These are phyloP conservation scores for Parnassius glacialis DNA, from an alignment of 2,888 invertebrate genomes.

Conservation along the genomic window DNA sequence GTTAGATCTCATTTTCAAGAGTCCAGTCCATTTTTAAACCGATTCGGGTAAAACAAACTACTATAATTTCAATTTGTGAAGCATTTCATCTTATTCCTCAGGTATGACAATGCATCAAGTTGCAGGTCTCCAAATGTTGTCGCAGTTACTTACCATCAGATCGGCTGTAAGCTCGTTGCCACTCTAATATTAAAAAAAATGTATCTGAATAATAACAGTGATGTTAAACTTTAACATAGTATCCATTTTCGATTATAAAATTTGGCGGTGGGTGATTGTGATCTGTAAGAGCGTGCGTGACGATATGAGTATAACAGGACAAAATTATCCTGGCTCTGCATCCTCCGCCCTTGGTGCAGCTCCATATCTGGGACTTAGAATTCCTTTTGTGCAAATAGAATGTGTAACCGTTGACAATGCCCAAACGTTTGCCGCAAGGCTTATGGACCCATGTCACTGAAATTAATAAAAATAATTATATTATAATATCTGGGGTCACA, in stretches of 20 bases:
- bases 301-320: constrained; percentile 24
- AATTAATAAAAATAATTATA: constrained; percentile 12
- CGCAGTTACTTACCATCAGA: too few relatives aligned
- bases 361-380: constrained; percentile 36
- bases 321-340: constrained; percentile 42
- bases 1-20: too few relatives aligned
- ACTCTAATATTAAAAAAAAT: too few relatives aligned
- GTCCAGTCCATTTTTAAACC: too few relatives aligned
- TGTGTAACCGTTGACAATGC: constrained; percentile 37
- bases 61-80: too few relatives aligned
- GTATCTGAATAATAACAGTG: too few relatives aligned
- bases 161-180: too few relatives aligned
- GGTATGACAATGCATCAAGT: too few relatives aligned
- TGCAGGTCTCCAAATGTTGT: too few relatives aligned
- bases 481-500: too few relatives aligned
- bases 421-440: constrained; percentile 33
- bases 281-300: constrained; percentile 28
- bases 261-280: constrained; percentile 38
- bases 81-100: too few relatives aligned
- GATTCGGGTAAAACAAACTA: too few relatives aligned
- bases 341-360: constrained; percentile 42
- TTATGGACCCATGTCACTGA: constrained; percentile 34
- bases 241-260: constrained; percentile 34
- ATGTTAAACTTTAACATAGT: constrained; percentile 33
- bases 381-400: constrained; percentile 36